Conservation (phyloP, 2,113 vertebrate genomes). For the Melanerpes formicivorus region DNA sequence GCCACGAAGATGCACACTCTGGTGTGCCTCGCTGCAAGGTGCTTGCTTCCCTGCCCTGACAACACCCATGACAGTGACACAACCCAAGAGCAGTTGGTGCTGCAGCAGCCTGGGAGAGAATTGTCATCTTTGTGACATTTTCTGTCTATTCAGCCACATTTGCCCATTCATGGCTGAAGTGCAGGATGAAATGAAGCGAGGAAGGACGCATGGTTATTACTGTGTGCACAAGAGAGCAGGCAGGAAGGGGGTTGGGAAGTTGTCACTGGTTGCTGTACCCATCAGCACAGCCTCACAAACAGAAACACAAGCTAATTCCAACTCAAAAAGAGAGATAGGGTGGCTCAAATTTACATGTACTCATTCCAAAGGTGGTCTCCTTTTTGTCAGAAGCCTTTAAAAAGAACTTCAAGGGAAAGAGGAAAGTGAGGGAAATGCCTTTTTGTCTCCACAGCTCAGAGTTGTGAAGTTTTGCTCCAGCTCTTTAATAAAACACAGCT, state of each 20-base stretch:
- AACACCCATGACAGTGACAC: background rate
- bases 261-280: background rate
- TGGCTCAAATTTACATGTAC: background rate
- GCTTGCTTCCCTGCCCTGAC: background rate
- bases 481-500: background rate
- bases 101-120: background rate
- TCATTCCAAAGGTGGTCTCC: background rate
- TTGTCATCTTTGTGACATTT: background rate
- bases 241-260: background rate
- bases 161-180: background rate
- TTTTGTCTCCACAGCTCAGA: background rate
- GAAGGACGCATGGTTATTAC: background rate
- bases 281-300: background rate
- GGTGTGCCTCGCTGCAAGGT: background rate
- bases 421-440: background rate
- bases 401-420: background rate
- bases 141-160: background rate
- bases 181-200: background rate
- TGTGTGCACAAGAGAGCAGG: too few species aligned
- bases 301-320: background rate
- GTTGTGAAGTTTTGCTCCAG: background rate
- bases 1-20: background rate
- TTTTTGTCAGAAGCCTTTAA: background rate
- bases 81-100: background rate
- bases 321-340: rapidly evolving